Percentiles rank a stretch among this genome's conserved stretches.
phyloP scores from a whole-genome alignment of 2,113 vertebrate species.

The Capreolus pygargus region DNA sequence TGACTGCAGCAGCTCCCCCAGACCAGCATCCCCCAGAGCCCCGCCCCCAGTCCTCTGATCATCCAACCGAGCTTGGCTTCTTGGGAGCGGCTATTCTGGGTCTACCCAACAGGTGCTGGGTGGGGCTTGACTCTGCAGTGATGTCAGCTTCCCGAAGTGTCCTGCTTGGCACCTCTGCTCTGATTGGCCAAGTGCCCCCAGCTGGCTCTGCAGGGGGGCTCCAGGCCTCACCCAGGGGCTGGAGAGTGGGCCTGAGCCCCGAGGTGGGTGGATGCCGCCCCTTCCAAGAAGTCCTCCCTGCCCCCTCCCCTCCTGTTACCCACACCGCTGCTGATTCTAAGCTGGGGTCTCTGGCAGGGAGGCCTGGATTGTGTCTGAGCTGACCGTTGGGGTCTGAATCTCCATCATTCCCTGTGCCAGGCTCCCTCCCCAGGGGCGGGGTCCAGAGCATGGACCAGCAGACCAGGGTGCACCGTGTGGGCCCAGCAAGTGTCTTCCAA shows the following conservation, averaged over 20 bases:
- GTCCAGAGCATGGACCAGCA: not conserved
- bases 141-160: conserved; percentile 29
- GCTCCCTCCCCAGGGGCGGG: not conserved
- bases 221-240: too few species aligned
- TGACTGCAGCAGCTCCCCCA: not conserved
- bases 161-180: not conserved
- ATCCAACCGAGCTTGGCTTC: not conserved
- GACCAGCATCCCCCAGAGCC: not conserved
- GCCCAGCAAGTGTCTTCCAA: not conserved
- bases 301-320: too few species aligned
- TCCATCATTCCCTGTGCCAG: rapidly evolving
- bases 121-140: not conserved
- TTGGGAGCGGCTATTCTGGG: conserved; percentile 18
- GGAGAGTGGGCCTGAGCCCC: not conserved
- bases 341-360: not conserved
- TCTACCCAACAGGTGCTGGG: not conserved
- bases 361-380: not conserved
- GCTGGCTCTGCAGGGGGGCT: not conserved
- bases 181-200: not conserved
- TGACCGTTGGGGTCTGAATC: not conserved
- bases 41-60: conserved; percentile 29
- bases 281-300: not conserved
- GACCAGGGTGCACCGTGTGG: rapidly evolving
- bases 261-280: rapidly evolving
- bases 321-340: not conserved